Conservation (phyloP, 2,888 invertebrate species). For the Steinernema carpocapsae region DNA sequence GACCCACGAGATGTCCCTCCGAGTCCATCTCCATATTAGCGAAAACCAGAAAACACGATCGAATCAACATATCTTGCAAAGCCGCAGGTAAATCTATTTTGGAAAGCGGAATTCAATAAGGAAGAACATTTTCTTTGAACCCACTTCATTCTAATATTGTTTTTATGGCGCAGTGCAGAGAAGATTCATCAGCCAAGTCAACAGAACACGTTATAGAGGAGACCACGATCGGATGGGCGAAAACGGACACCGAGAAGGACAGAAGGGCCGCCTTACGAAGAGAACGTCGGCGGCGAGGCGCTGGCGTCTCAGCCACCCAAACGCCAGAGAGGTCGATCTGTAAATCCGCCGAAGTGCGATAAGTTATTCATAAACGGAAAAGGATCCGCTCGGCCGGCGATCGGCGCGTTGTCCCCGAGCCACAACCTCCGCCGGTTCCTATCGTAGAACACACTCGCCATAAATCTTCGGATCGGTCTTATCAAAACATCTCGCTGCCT, state of each 20-base stretch:
- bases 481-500: background rate
- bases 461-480: background rate
- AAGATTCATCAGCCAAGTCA: slow-evolving; percentile 15
- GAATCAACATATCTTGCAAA: no score
- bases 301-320: no score
- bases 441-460: no score
- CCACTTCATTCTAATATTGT: background rate
- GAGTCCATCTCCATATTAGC: no score
- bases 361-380: slow-evolving; percentile 18
- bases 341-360: slow-evolving; percentile 26
- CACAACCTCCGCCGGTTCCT: no score
- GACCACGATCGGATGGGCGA: slow-evolving; percentile 4
- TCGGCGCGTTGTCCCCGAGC: no score
- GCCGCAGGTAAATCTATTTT: no score
- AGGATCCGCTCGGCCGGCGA: background rate
- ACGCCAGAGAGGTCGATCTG: background rate
- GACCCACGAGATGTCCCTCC: no score
- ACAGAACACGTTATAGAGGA: background rate
- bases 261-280: background rate
- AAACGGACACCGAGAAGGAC: background rate
- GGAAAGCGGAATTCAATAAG: no score
- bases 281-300: background rate
- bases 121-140: no score
- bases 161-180: background rate
- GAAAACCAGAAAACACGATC: no score